Percentiles rank a stretch among this genome's conserved stretches.
phyloP scores from a whole-genome alignment of 2,113 vertebrate species.

The Cynocephalus volans region DNA sequence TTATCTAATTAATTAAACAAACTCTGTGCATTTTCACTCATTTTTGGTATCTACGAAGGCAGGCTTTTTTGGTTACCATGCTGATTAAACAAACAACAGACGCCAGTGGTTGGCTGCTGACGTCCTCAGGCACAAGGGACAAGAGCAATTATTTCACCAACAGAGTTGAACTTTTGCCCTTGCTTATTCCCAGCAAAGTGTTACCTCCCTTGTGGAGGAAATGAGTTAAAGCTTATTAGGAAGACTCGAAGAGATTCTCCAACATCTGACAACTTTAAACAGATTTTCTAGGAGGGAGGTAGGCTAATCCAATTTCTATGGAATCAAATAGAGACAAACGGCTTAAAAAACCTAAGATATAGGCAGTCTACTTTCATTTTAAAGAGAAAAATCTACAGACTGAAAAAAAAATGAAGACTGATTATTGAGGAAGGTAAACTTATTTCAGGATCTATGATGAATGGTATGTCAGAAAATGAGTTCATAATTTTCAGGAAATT shows the following conservation, averaged over 20 bases:
- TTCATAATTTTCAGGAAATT: neutral
- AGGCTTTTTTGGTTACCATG: neutral
- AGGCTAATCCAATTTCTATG: conserved; percentile 19
- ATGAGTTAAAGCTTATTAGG: conserved; percentile 41
- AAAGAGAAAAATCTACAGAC: neutral
- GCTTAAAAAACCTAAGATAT: neutral
- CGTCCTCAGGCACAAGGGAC: neutral
- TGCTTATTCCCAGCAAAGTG: neutral
- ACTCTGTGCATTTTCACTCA: neutral
- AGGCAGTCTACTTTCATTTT: neutral
- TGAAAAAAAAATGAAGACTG: neutral
- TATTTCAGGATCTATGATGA: neutral
- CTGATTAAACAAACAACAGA: neutral
- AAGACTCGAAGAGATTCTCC: conserved; percentile 26
- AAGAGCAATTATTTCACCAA: neutral
- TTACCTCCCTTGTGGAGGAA: neutral
- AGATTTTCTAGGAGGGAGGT: neutral
- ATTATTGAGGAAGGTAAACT: neutral
- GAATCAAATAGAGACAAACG: neutral
- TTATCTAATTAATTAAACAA: neutral
- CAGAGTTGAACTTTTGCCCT: neutral
- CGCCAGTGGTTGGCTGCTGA: neutral
- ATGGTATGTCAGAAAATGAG: neutral
- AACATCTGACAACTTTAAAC: conserved; percentile 18
- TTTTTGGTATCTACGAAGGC: neutral